A percentile compares a stretch with the other conserved stretches of the same genome.
Evolutionary conservation across 2,797 vertebrate genomes (phyloP).

Genomic region (Perodicticus potto): DNA sequence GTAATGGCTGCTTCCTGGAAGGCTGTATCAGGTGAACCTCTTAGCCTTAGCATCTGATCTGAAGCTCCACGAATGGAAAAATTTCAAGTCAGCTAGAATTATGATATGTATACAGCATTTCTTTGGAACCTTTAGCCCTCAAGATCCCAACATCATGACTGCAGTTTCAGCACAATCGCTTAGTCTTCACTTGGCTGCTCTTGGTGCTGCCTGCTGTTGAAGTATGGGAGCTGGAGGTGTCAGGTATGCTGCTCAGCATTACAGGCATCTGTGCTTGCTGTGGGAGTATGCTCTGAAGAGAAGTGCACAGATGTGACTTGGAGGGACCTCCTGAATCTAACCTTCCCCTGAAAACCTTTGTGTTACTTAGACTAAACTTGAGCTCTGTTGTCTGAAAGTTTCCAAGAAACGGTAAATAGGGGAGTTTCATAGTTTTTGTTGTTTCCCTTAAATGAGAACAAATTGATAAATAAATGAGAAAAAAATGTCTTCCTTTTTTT

Average conservation of each 20-base stretch:
- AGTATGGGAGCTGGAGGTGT: slow-evolving; percentile 94
- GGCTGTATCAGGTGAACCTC: slow-evolving; percentile 38
- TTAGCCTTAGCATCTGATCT: background rate
- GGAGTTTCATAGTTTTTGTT: too few relatives aligned
- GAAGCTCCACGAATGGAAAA: background rate
- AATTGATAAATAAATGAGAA: background rate
- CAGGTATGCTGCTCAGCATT: slow-evolving; percentile 90
- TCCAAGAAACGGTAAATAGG: too few relatives aligned
- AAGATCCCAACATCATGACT: slow-evolving; percentile 89
- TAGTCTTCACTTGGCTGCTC: slow-evolving; percentile 85
- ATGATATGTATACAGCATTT: background rate
- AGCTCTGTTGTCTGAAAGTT: background rate
- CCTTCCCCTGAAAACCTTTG: slow-evolving; percentile 42
- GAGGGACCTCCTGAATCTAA: slow-evolving; percentile 69
- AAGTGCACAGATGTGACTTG: slow-evolving; percentile 90
- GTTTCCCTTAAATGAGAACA: too few relatives aligned
- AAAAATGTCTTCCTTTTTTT: too few relatives aligned
- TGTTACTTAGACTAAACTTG: slow-evolving; percentile 45
- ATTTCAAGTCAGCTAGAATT: slow-evolving; percentile 42
- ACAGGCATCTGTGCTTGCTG: slow-evolving; percentile 94
- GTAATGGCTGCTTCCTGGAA: slow-evolving; percentile 80
- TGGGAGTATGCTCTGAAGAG: slow-evolving; percentile 95
- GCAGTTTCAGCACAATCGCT: slow-evolving; percentile 74
- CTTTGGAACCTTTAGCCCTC: slow-evolving; percentile 22
- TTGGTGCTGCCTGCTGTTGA: slow-evolving; percentile 88